Evolutionary conservation across 2,888 invertebrate genomes (phyloP), one percentile per base, ranked within the genome.

Genomic region (Diaphora mendica): DNA sequence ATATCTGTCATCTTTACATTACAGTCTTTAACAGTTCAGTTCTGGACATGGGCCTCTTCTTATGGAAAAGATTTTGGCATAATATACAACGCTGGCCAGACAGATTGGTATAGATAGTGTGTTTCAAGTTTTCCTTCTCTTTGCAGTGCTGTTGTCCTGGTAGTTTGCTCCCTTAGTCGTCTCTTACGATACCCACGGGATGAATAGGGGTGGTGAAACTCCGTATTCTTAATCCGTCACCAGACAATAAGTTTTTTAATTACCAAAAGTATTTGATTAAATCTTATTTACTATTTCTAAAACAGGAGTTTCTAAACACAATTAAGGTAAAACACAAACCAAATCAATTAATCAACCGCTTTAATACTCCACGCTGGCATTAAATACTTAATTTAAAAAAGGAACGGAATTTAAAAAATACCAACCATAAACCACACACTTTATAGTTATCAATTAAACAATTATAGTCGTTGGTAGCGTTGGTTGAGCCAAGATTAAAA

Each of bases 381-480:
- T 82, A 82, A 80, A 83, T 82, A 81, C 82, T 82, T 81, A 77
- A 83, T 83, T 81, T 66, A 77, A 76, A 82, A 77, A 72, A 75
- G 26, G 70, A 74, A 66, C 74, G 71, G 64, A 44, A 70, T 74
- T 70, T 55, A 72, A 76, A 48, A 77, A 74, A 64, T 62, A 76
- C 35, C 23, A 62, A 72, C 75, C 78, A 81, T 84, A 83, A 83
- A 83, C 79, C 71, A 79, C 68, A 71, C 64, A 70, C 69, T 83
- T 83, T 82, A 83, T 83, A 70, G 75, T 78, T 76, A 78, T 81
- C 83, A 84, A 83, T 84, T 84, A 84, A 81, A 82, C 81, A 84
- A 82, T 84, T 83, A 83, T 78, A 81, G 83, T 79, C 81, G 65
- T 64, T 77, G 74, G 73, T 69, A 71, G 77, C 77, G 75, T 72